phyloP scores from a whole-genome alignment of 2,888 invertebrate genomes.

The Macrosoma leucophasiata region DNA sequence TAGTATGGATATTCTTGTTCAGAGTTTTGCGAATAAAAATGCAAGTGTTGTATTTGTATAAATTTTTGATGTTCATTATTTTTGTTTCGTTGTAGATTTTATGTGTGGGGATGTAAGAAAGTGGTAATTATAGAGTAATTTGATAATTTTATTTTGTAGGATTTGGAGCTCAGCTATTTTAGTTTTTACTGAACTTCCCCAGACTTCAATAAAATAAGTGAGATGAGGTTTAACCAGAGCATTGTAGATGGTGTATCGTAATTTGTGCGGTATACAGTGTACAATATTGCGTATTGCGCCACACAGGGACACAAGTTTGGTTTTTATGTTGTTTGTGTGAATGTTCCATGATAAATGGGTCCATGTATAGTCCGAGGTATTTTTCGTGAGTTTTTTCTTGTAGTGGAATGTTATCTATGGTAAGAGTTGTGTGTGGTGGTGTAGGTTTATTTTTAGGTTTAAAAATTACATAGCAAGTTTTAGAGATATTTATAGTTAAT shows the following conservation, averaged over 20 bases:
- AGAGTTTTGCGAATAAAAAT: too few relatives aligned
- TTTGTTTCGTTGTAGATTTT: too few relatives aligned
- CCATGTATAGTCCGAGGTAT: constrained; percentile 2
- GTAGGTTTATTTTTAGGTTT: constrained; percentile 10
- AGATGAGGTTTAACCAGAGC: constrained; percentile 1
- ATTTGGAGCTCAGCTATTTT: not conserved
- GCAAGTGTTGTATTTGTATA: too few relatives aligned
- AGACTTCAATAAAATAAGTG: constrained; percentile 1
- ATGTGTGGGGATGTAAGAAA: too few relatives aligned
- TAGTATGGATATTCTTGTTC: too few relatives aligned
- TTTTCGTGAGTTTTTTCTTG: constrained; percentile 1
- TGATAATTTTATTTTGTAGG: constrained; percentile 3
- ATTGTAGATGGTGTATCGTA: constrained; percentile 6
- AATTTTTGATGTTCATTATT: too few relatives aligned
- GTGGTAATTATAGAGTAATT: constrained; percentile 24
- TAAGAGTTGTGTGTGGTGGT: too few relatives aligned
- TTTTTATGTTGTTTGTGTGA: constrained; percentile 1
- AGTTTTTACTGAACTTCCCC: constrained; percentile 1
- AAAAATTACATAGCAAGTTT: constrained; percentile 11
- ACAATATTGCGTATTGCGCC: constrained; percentile 1
- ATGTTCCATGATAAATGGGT: constrained; percentile 2
- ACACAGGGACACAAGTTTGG: not conserved
- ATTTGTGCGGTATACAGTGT: not conserved
- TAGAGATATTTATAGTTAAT: constrained; percentile 12
- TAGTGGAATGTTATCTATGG: constrained; percentile 3